A percentile compares a stretch with the other conserved stretches of the same genome.
Evolutionary conservation across 2,888 invertebrate species (phyloP).

Genomic region (Patella pellucida): DNA sequence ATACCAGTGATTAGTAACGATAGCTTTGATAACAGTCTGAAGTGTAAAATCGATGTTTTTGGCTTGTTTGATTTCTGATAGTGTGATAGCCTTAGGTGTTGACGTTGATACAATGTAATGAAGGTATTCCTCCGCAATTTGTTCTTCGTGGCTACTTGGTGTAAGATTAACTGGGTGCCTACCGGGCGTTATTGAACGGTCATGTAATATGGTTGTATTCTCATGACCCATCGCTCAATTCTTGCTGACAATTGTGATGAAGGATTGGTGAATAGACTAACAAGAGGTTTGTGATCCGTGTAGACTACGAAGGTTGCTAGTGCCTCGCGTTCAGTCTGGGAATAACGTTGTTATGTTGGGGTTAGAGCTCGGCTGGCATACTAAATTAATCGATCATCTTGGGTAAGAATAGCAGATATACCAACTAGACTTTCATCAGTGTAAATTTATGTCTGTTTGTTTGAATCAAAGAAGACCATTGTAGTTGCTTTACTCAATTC

Average conservation of each 20-base stretch:
- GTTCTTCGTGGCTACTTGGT: slow-evolving; percentile 20
- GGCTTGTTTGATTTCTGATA: slow-evolving; percentile 37
- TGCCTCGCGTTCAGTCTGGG: slow-evolving; percentile 34
- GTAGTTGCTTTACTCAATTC: slow-evolving; percentile 20
- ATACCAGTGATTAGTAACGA: slow-evolving; percentile 8
- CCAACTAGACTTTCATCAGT: slow-evolving; percentile 33
- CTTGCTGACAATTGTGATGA: slow-evolving; percentile 35
- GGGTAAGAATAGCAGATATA: slow-evolving; percentile 25
- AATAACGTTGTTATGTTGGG: slow-evolving; percentile 30
- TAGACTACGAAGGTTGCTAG: slow-evolving; percentile 32
- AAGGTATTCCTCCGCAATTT: slow-evolving; percentile 45
- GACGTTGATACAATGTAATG: slow-evolving; percentile 33
- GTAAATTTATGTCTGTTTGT: slow-evolving; percentile 19
- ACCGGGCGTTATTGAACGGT: slow-evolving; percentile 37
- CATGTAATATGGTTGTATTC: slow-evolving; percentile 41
- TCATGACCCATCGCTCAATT: slow-evolving; percentile 44
- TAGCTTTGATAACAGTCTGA: slow-evolving; percentile 15
- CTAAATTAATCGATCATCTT: slow-evolving; percentile 13
- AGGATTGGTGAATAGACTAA: slow-evolving; percentile 36
- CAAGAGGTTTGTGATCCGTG: slow-evolving; percentile 47
- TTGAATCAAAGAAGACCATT: slow-evolving; percentile 28
- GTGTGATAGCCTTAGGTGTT: slow-evolving; percentile 42
- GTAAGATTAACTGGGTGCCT: slow-evolving; percentile 34
- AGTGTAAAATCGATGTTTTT: slow-evolving; percentile 33
- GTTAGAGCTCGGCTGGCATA: slow-evolving; percentile 32